phyloP scores from a whole-genome alignment of 2,888 invertebrate species.

The Tiliacea citrago region DNA sequence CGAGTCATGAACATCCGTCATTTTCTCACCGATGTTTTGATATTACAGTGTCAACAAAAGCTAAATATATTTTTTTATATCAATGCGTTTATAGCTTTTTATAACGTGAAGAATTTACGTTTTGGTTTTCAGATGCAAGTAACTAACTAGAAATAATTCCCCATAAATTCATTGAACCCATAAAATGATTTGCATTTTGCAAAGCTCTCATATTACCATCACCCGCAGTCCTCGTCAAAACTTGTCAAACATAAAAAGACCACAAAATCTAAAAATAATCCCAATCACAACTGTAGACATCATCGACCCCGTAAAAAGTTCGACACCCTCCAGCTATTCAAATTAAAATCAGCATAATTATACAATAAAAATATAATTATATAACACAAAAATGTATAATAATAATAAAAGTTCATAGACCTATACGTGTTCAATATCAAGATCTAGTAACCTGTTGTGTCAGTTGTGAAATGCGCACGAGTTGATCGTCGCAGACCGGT shows the following conservation, averaged over 20 bases:
- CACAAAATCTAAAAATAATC: conserved; percentile 5
- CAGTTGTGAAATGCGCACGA: conserved; percentile 61
- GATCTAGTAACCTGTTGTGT: conserved; percentile 62
- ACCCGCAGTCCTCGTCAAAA: not conserved
- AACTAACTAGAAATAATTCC: not conserved
- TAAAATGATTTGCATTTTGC: no score
- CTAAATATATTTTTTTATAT: not conserved
- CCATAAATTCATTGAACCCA: not conserved
- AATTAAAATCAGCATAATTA: conserved; percentile 30
- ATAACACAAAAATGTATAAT: conserved; percentile 21
- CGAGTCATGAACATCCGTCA: not conserved
- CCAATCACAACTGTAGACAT: not conserved
- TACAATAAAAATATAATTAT: conserved; percentile 26
- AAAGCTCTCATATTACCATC: no score
- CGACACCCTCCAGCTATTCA: conserved; percentile 12
- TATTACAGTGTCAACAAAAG: not conserved
- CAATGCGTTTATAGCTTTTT: not conserved
- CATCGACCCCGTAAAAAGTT: conserved; percentile 38
- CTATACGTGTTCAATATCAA: conserved; percentile 62
- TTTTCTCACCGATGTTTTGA: not conserved
- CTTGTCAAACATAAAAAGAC: not conserved
- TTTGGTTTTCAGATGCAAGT: not conserved
- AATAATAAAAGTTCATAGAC: conserved; percentile 61
- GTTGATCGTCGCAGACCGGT: conserved; percentile 43
- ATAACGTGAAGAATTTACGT: not conserved